Evolutionary conservation across 2,113 vertebrate species (phyloP), one percentile per base, ranked within the genome.

Genomic region (Euleptes europaea): DNA sequence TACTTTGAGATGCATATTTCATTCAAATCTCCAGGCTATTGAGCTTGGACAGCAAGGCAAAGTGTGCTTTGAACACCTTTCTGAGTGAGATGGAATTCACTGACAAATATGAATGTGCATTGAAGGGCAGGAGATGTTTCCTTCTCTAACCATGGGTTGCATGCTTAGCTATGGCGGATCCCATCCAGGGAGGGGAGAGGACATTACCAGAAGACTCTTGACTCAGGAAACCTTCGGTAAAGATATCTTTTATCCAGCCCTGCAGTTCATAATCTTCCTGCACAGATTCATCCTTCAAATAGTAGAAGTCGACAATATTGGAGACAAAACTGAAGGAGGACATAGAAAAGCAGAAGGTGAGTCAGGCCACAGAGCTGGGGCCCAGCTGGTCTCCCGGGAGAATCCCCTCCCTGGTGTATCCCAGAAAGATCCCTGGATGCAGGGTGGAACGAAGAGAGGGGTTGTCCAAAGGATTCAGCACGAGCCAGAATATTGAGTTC

Each of bases 261-360:
- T 84, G 26, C 57, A 84, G 35, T 7, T 84, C 83, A 9, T 4
- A 3, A 71, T 84, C 83, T 15, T 40, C 49, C 28, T 44, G 33
- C 10, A 84, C 19, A 2, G 35, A n/a, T 1, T 2, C 6, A 14
- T 84, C 74, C 0, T n/a, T 10, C 17, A 31, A 5, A 44, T 84
- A 84, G 42, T 84, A 84, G 11, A 84, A 49, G 7, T 78, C 74
- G 15, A 84, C 65, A 5, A 84, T 60, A 44, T 38, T 10, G n/a
- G 65, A 84, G 65, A 84, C 83, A 26, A 84, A 84, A 28, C 83
- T 84, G 23, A 26, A 60, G 21, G 57, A 60, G 21, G 57, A 23
- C n/a, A 69, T 26, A 31, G 17, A 4, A 21, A 57, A 49, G 23
- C 12, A 49, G 13, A 26, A 19, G 3, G 10, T 14, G 1, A 60